A percentile compares a stretch with the other conserved stretches of the same genome.
phyloP scores from a whole-genome alignment of 92 coral and sea anemone species.

The Diadumene lineata region DNA sequence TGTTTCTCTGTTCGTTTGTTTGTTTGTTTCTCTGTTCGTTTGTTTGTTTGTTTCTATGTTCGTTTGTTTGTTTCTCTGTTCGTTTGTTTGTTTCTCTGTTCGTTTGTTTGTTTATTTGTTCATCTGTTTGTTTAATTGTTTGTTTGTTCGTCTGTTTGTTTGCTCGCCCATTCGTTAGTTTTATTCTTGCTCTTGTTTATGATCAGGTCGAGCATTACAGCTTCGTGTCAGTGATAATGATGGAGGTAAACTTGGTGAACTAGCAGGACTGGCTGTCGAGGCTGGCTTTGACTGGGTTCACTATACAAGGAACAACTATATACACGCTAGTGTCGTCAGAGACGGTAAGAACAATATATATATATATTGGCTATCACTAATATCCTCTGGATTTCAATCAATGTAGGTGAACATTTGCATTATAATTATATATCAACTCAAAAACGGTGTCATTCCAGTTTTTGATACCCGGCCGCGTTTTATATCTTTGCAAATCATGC shows the following conservation, averaged over 20 bases:
- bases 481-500: too few species aligned
- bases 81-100: neutral
- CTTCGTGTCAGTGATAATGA: constrained; percentile 70
- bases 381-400: too few species aligned
- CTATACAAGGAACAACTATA: constrained; percentile 54
- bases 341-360: constrained; percentile 69
- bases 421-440: too few species aligned
- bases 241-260: constrained; percentile 56
- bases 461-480: too few species aligned
- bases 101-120: neutral
- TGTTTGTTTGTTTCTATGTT: neutral
- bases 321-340: constrained; percentile 87
- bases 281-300: constrained; percentile 97
- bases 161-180: too few species aligned
- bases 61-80: neutral
- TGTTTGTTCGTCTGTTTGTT: neutral
- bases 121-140: neutral
- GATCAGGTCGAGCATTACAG: constrained; percentile 88
- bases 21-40: neutral
- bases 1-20: neutral
- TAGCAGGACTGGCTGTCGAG: constrained; percentile 83
- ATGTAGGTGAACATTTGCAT: too few species aligned
- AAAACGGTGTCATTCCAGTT: too few species aligned
- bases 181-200: neutral
- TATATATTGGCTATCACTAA: neutral